These are phyloP conservation scores for Carabus problematicus DNA, from an alignment of 2,888 invertebrate species.

Conservation along the genomic window DNA sequence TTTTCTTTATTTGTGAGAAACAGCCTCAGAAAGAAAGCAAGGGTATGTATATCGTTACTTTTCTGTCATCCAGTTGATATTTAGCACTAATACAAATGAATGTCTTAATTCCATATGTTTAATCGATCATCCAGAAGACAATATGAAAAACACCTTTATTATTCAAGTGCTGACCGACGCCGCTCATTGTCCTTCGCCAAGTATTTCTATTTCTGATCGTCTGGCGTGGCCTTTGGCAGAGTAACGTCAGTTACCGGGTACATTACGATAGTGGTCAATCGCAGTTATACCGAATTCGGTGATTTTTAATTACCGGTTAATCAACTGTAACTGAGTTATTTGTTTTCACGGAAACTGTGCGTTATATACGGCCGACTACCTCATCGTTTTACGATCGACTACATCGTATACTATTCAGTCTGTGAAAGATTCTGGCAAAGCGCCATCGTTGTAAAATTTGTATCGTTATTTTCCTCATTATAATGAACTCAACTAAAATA, in stretches of 20 bases:
- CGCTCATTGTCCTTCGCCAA: slow-evolving; percentile 40
- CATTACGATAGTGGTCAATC: slow-evolving; percentile 1
- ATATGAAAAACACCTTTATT: slow-evolving; percentile 19
- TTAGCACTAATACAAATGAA: too few relatives aligned
- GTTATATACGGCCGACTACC: not conserved
- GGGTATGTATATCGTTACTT: too few relatives aligned
- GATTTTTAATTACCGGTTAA: slow-evolving; percentile 15
- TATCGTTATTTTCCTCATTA: slow-evolving; percentile 3
- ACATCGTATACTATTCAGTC: slow-evolving; percentile 12
- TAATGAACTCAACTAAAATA: not conserved
- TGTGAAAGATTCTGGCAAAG: slow-evolving; percentile 33
- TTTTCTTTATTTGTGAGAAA: too few relatives aligned
- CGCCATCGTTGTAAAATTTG: slow-evolving; percentile 11
- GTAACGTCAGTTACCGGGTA: not conserved
- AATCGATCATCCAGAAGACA: slow-evolving; percentile 1
- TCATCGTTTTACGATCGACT: slow-evolving; percentile 8
- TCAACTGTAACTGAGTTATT: not conserved
- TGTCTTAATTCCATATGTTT: not conserved
- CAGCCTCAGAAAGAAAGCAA: too few relatives aligned
- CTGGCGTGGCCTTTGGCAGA: slow-evolving; percentile 34
- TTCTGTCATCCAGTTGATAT: too few relatives aligned
- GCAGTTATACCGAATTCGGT: not conserved
- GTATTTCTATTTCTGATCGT: slow-evolving; percentile 35
- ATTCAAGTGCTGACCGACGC: slow-evolving; percentile 29
- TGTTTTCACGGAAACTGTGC: not conserved